phyloP scores from a whole-genome alignment of 2,888 invertebrate genomes.

The Drosophila neonasuta region DNA sequence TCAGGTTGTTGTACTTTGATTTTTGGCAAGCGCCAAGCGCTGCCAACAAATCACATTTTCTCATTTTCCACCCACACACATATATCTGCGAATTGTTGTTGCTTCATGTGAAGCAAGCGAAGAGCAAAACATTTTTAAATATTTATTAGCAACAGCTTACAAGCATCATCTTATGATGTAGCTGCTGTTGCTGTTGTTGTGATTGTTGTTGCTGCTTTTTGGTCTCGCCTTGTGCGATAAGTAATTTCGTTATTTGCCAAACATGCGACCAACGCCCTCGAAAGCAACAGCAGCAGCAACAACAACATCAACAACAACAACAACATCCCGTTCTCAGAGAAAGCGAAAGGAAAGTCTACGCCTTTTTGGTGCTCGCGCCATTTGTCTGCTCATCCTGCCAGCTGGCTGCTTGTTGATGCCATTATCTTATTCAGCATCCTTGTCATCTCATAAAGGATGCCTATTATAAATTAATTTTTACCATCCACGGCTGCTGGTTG shows the following conservation, averaged over 20 bases:
- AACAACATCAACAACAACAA: background rate
- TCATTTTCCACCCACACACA: constrained; percentile 31
- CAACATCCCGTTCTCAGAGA: background rate
- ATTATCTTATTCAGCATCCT: constrained; percentile 77
- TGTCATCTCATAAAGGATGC: constrained; percentile 78
- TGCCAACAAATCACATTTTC: constrained; percentile 64
- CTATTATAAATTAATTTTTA: constrained; percentile 78
- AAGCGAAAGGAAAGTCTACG: constrained; percentile 31
- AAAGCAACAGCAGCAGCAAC: constrained; percentile 1
- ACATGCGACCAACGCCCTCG: constrained; percentile 55
- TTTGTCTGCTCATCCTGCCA: constrained; percentile 53
- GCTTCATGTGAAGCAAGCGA: constrained; percentile 20
- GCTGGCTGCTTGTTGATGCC: constrained; percentile 72
- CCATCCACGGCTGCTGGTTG: constrained; percentile 54
- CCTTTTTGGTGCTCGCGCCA: constrained; percentile 63
- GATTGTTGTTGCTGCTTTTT: constrained; percentile 38
- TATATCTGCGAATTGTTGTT: constrained; percentile 13
- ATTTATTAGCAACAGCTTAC: constrained; percentile 77
- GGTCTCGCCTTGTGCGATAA: constrained; percentile 62
- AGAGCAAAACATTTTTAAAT: constrained; percentile 71
- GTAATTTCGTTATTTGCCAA: constrained; percentile 77
- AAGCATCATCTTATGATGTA: constrained; percentile 61
- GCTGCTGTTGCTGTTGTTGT: constrained; percentile 27
- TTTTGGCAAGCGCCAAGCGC: constrained; percentile 22
- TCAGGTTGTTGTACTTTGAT: constrained; percentile 23